These are phyloP conservation scores for Anthopleura sola DNA, from an alignment of 64 coral and sea anemone species.

Conservation along the genomic window DNA sequence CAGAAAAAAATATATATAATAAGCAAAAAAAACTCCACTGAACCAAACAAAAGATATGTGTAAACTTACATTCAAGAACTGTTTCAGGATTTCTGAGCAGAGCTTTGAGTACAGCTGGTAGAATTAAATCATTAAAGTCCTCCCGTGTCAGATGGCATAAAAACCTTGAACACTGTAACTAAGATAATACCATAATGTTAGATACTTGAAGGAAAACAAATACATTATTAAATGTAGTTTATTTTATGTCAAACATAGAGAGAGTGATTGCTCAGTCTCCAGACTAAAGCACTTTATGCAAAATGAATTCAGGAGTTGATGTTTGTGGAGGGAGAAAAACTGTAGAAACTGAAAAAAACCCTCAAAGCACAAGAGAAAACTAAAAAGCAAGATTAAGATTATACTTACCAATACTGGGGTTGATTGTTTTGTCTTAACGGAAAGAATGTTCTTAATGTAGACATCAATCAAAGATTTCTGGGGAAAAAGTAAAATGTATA, in stretches of 20 bases:
- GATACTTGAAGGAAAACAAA: no score
- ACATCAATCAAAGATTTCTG: constrained; percentile 85
- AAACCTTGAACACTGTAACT: constrained; percentile 60
- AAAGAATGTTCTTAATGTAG: constrained; percentile 74
- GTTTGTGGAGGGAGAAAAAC: no score
- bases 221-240: no score
- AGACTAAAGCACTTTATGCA: no score
- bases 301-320: no score
- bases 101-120: constrained; percentile 82
- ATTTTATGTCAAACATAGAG: no score
- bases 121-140: constrained; percentile 69
- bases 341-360: no score
- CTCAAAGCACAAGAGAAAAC: no score
- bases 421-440: constrained; percentile 58
- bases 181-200: neutral
- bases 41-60: neutral
- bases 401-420: constrained; percentile 67
- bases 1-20: neutral
- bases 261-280: no score
- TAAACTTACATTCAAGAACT: constrained; percentile 78
- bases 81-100: constrained; percentile 86
- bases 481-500: constrained; percentile 3
- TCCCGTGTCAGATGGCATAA: constrained; percentile 71
- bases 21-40: no score
- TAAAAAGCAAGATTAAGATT: no score